Evolutionary conservation across 2,113 vertebrate genomes (phyloP), one percentile per base, ranked within the genome.

Genomic region (Lagopus muta): DNA sequence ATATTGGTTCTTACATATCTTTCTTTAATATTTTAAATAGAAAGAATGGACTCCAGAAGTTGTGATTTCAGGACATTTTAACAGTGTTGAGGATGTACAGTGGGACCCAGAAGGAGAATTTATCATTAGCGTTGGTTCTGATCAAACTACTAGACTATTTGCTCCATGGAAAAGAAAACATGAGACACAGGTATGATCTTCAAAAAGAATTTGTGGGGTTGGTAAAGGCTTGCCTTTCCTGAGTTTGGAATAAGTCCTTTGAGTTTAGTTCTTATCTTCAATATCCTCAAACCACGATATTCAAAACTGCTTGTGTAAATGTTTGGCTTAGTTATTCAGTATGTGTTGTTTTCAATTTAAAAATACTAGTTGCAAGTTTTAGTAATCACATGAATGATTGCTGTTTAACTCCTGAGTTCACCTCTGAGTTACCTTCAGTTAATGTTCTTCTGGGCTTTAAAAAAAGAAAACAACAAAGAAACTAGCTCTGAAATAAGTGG

Each of bases 81-180:
- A 97, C 82, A 98, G 98, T 52, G 99, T 99, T 61, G 99, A 99
- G 81, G 99, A 99, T 95, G 95, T 99, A 52, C 97, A 97, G 90
- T 99, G 99, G 99, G 99, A 99, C 93, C 98, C 99, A 34, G 98
- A 99, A 89, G 99, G 99, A 76, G 98, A 99, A 61, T 99, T 99
- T 97, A 96, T 99, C 50, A 93, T 99, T 69, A 99, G 98, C 27
- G 99, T 99, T 87, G 97, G 99, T 67, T 98, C 98, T n/a, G 99
- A 99, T 97, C 99, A 99, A 98, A 99, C 99, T 71, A 98, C 99
- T 52, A 98, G 99, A 88, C 98, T 99, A 81, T 98, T 99, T 40
- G 98, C 98, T 89, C 98, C 99, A 1, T 99, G 99, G 99, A 99
- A 96, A 66, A 98, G 94, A 92, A 97, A 97, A 81, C 95, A 95